Conservation (phyloP, 2,113 vertebrate genomes). For the Ceyx melanurus region DNA sequence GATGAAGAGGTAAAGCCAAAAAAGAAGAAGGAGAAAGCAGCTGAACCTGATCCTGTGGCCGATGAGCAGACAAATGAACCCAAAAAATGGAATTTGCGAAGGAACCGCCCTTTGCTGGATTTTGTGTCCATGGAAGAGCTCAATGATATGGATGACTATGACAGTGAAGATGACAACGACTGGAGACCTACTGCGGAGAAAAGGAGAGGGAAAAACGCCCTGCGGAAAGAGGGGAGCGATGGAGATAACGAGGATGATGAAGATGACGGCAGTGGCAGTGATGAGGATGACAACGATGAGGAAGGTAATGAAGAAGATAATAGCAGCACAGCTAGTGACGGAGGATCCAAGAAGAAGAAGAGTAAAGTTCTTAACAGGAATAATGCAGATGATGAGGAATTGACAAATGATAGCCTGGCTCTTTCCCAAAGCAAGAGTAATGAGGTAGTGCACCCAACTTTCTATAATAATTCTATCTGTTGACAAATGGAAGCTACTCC, state of each 20-base stretch:
- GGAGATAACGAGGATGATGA: constrained; percentile 85
- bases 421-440: constrained; percentile 96
- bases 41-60: constrained; percentile 68
- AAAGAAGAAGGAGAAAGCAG: constrained; percentile 81
- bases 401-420: constrained; percentile 96
- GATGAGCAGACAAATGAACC: constrained; percentile 88
- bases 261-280: constrained; percentile 81
- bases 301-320: constrained; percentile 80
- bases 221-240: constrained; percentile 84
- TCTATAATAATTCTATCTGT: constrained; percentile 76
- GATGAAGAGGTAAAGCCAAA: constrained; percentile 76
- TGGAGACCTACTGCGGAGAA: constrained; percentile 91
- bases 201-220: constrained; percentile 81
- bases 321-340: constrained; percentile 83
- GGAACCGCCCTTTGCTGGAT: constrained; percentile 92
- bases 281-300: constrained; percentile 82
- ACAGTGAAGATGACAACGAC: constrained; percentile 98
- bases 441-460: constrained; percentile 87
- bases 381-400: constrained; percentile 91
- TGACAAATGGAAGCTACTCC: constrained; percentile 61
- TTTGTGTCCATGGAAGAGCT: constrained; percentile 97
- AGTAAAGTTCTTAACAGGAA: constrained; percentile 84
- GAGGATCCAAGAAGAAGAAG: constrained; percentile 87
- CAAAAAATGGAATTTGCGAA: constrained; percentile 97
- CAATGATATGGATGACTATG: constrained; percentile 98